A percentile compares a stretch with the other conserved stretches of the same genome.
Evolutionary conservation across 2,797 vertebrate species (phyloP).

Genomic region (Nannoperca australis): DNA sequence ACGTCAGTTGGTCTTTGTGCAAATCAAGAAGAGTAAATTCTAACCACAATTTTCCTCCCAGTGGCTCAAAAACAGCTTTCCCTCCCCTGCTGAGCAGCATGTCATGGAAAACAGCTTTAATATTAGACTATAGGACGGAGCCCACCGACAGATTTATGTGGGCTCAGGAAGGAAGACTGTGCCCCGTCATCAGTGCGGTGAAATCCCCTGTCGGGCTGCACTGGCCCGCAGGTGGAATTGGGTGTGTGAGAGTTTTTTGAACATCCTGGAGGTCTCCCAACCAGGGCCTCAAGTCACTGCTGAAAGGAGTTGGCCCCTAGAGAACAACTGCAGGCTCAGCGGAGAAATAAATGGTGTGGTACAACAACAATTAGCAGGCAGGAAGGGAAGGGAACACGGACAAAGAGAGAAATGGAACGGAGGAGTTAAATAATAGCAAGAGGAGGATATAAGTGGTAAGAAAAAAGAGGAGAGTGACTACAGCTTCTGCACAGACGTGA

Average conservation of each 20-base stretch:
- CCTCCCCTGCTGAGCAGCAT: slow-evolving; percentile 55
- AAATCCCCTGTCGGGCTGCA: slow-evolving; percentile 78
- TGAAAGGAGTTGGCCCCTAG: slow-evolving; percentile 60
- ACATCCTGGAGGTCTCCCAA: slow-evolving; percentile 79
- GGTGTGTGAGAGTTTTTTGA: slow-evolving; percentile 78
- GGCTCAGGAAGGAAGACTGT: slow-evolving; percentile 84
- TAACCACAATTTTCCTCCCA: slow-evolving; percentile 25
- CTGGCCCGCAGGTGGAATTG: slow-evolving; percentile 75
- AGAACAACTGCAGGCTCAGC: slow-evolving; percentile 51
- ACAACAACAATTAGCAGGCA: slow-evolving; percentile 72
- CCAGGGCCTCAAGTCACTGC: slow-evolving; percentile 57
- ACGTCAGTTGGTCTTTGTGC: slow-evolving; percentile 28
- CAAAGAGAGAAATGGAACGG: slow-evolving; percentile 72
- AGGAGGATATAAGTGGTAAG: slow-evolving; percentile 52
- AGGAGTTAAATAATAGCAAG: slow-evolving; percentile 65
- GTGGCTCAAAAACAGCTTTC: slow-evolving; percentile 58
- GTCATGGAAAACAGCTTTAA: slow-evolving; percentile 83
- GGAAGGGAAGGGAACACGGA: slow-evolving; percentile 70
- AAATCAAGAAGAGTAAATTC: slow-evolving; percentile 19
- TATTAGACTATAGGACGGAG: slow-evolving; percentile 78
- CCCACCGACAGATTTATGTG: slow-evolving; percentile 86
- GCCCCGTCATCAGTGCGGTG: slow-evolving; percentile 79
- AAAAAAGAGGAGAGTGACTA: slow-evolving; percentile 51
- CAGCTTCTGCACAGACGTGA: slow-evolving; percentile 77
- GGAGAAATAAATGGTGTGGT: slow-evolving; percentile 63